phyloP scores from a whole-genome alignment of 2,797 vertebrate species.

The Trematomus bernacchii region DNA sequence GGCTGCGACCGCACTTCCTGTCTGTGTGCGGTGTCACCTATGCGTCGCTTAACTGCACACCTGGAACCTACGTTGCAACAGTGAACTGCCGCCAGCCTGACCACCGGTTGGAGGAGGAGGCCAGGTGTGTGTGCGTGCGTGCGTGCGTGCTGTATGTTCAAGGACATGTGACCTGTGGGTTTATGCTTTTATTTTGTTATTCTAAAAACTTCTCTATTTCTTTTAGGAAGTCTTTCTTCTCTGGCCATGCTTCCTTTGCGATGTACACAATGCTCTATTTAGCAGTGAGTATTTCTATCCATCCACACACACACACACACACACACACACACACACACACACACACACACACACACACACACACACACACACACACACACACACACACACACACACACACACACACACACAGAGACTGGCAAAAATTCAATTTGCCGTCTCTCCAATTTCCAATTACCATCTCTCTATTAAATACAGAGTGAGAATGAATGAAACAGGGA shows the following conservation, averaged over 20 bases:
- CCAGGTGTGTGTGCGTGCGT: conserved; percentile 69
- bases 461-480: conserved; percentile 26
- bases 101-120: conserved; percentile 66
- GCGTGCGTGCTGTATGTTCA: conserved; percentile 39
- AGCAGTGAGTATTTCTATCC: conserved; percentile 74
- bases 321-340: not conserved
- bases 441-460: conserved; percentile 55
- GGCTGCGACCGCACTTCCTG: conserved; percentile 82
- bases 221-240: conserved; percentile 85
- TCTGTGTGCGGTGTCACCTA: conserved; percentile 76
- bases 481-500: conserved; percentile 37
- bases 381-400: conserved; percentile 1
- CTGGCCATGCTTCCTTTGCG: conserved; percentile 82
- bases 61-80: conserved; percentile 67
- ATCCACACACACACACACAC: not conserved
- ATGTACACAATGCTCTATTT: conserved; percentile 84
- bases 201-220: conserved; percentile 46
- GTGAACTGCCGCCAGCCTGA: conserved; percentile 71
- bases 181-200: conserved; percentile 8
- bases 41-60: conserved; percentile 73
- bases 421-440: conserved; percentile 29
- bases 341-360: conserved; percentile 4
- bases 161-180: too few species aligned
- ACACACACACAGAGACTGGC: conserved; percentile 5
- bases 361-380: conserved; percentile 3